Conservation (phyloP, 2,888 invertebrate genomes). For the Mechanitis messenoides region DNA sequence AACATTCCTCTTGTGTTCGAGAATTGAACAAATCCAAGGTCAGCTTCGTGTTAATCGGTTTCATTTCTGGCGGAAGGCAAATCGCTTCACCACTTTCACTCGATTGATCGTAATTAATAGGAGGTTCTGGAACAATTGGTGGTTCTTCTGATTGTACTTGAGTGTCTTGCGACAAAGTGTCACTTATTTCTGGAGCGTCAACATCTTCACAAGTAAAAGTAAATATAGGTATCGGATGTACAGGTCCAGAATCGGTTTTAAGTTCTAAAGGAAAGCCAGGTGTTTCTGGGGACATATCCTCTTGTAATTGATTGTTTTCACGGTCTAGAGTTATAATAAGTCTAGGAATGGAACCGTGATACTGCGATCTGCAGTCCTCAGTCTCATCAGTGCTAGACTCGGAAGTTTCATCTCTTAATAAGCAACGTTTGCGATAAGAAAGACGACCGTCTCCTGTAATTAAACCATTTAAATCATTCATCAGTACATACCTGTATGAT, state of each 20-base stretch:
- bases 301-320: constrained; percentile 59
- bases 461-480: constrained; percentile 33
- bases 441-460: constrained; percentile 64
- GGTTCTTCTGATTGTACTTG: constrained; percentile 39
- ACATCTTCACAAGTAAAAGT: constrained; percentile 69
- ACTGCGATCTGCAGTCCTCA: constrained; percentile 54
- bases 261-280: constrained; percentile 61
- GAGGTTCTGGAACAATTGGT: constrained; percentile 50
- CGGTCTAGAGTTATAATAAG: constrained; percentile 63
- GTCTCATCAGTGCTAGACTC: constrained; percentile 68
- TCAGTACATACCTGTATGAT: neutral
- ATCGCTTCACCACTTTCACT: constrained; percentile 54
- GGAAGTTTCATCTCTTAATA: constrained; percentile 56
- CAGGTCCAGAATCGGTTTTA: constrained; percentile 34
- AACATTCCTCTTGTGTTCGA: constrained; percentile 42
- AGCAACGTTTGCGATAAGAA: constrained; percentile 49
- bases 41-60: constrained; percentile 59
- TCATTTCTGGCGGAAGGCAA: constrained; percentile 62
- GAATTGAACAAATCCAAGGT: constrained; percentile 57
- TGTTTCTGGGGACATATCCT: constrained; percentile 61
- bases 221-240: constrained; percentile 60
- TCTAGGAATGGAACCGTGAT: constrained; percentile 64
- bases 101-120: constrained; percentile 47
- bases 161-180: constrained; percentile 37
- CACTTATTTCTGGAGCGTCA: constrained; percentile 46